Evolutionary conservation across 92 coral and sea anemone species (phyloP).

Genomic region (Phenganax subtilis): DNA sequence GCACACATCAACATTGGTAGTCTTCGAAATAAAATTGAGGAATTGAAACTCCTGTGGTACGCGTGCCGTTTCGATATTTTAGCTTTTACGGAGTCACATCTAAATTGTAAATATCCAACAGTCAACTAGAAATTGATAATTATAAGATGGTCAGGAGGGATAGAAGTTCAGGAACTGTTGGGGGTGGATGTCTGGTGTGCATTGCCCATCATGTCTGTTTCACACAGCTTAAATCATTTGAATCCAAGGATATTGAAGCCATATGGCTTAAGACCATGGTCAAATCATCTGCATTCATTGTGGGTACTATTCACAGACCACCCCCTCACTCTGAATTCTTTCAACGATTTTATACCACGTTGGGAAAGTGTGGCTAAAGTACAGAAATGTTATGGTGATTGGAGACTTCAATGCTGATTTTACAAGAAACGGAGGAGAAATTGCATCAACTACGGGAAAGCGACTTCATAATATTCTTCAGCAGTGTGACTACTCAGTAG

Average conservation of each 20-base stretch:
- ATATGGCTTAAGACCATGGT: conserved; percentile 42
- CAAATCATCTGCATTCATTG: conserved; percentile 22
- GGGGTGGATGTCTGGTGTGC: conserved; percentile 46
- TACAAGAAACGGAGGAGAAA: conserved; percentile 31
- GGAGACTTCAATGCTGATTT: conserved; percentile 48
- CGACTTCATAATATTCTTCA: conserved; percentile 29
- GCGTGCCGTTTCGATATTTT: conserved; percentile 40
- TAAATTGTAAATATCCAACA: conserved; percentile 41
- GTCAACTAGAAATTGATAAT: conserved; percentile 41
- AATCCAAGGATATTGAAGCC: conserved; percentile 35
- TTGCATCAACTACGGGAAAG: conserved; percentile 22
- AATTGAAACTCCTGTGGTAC: conserved; percentile 38
- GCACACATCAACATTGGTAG: conserved; percentile 45
- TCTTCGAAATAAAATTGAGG: conserved; percentile 46
- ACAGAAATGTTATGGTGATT: conserved; percentile 39
- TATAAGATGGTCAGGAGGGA: conserved; percentile 48
- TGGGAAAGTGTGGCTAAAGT: conserved; percentile 50
- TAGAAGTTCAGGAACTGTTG: conserved; percentile 40
- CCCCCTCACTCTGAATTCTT: conserved; percentile 42
- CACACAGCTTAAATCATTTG: conserved; percentile 39
- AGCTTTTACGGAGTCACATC: conserved; percentile 45
- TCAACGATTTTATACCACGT: conserved; percentile 16
- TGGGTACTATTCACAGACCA: conserved; percentile 45
- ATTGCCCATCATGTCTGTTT: conserved; percentile 38
- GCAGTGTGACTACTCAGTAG: conserved; percentile 31